Evolutionary conservation across 2,113 vertebrate species (phyloP).

Genomic region (Dasyurus viverrinus): DNA sequence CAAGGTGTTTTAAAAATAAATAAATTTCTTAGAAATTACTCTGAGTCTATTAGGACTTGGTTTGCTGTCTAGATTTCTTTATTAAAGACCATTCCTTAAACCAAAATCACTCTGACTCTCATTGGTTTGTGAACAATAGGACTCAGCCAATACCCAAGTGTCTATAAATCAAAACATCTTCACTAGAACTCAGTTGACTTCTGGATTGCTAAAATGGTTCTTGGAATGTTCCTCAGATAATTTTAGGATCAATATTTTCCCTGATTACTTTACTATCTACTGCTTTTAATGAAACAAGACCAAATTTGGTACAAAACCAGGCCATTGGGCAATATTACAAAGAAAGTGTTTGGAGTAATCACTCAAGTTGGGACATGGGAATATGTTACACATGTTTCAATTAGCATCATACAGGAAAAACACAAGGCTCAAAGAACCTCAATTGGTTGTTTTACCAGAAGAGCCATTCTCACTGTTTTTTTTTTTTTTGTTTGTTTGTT

Average conservation of each 20-base stretch:
- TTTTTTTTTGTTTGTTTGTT: too few relatives aligned
- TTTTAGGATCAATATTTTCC: constrained; percentile 15
- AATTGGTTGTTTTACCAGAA: background rate
- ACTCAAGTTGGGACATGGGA: constrained; percentile 22
- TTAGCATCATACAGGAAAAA: constrained; percentile 22
- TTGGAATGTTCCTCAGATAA: background rate
- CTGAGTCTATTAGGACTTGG: too few relatives aligned
- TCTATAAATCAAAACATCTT: background rate
- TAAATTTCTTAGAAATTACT: too few relatives aligned
- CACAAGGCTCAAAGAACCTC: background rate
- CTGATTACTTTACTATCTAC: background rate
- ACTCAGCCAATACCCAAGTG: too few relatives aligned
- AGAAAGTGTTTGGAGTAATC: background rate
- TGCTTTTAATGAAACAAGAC: background rate
- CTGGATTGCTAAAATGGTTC: background rate
- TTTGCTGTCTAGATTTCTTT: too few relatives aligned
- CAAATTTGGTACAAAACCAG: constrained; percentile 19
- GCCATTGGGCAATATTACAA: constrained; percentile 1
- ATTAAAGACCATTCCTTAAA: too few relatives aligned
- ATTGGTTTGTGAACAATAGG: too few relatives aligned
- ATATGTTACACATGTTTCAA: constrained; percentile 45
- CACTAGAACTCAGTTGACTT: background rate
- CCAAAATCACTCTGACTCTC: too few relatives aligned
- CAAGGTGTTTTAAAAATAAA: too few relatives aligned
- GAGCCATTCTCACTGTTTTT: background rate